Evolutionary conservation across 2,797 vertebrate species (phyloP).

Genomic region (Trachurus trachurus): DNA sequence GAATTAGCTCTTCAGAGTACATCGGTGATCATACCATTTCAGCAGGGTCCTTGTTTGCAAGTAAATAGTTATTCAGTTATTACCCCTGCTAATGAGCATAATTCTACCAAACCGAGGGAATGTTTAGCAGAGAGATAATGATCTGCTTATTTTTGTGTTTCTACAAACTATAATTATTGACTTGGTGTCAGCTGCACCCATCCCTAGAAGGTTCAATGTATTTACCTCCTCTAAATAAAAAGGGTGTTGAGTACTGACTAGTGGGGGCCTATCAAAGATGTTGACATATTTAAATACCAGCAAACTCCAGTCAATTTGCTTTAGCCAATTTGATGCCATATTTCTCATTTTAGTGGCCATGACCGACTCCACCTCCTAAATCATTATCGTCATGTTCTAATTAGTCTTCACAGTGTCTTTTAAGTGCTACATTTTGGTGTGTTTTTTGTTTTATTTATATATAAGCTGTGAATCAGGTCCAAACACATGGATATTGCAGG

Average conservation of each 20-base stretch:
- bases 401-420: neutral
- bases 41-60: constrained; percentile 23
- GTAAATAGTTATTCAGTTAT: constrained; percentile 26
- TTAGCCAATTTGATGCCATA: neutral
- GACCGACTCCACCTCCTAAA: neutral
- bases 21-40: constrained; percentile 9
- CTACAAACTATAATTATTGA: constrained; percentile 8
- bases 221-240: neutral
- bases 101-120: constrained; percentile 15
- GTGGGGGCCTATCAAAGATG: neutral
- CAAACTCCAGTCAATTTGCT: neutral
- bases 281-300: neutral
- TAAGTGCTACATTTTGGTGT: constrained; percentile 7
- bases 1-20: neutral
- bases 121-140: constrained; percentile 21
- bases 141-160: constrained; percentile 14
- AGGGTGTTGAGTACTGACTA: neutral
- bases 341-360: neutral
- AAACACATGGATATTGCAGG: constrained; percentile 29
- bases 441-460: constrained; percentile 18
- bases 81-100: constrained; percentile 28
- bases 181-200: constrained; percentile 2
- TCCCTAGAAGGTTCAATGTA: constrained; percentile 1
- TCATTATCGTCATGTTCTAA: neutral
- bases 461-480: neutral